Percentiles rank a stretch among this genome's conserved stretches.
These are phyloP conservation scores for Channa argus DNA, from an alignment of 2,113 vertebrate species.

Conservation along the genomic window DNA sequence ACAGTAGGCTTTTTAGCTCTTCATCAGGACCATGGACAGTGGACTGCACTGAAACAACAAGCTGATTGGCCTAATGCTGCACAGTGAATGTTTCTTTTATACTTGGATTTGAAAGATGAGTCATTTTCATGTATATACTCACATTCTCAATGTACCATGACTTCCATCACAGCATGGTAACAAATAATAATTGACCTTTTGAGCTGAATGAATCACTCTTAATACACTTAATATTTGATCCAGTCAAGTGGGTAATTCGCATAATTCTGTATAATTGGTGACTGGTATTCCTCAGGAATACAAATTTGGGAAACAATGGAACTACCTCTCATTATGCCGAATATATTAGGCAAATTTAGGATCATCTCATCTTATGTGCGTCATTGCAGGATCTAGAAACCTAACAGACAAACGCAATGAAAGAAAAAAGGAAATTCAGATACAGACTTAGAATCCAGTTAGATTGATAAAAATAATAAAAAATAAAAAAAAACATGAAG, in stretches of 20 bases:
- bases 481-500: too few species aligned
- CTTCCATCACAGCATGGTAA: constrained; percentile 33
- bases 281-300: constrained; percentile 49
- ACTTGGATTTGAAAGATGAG: background rate
- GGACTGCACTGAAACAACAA: constrained; percentile 13
- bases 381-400: background rate
- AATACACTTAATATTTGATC: constrained; percentile 54
- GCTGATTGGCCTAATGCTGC: background rate
- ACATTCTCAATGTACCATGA: constrained; percentile 5
- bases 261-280: constrained; percentile 59
- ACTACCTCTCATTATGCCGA: constrained; percentile 28
- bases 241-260: constrained; percentile 67
- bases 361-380: constrained; percentile 7
- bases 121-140: background rate
- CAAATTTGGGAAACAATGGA: constrained; percentile 50
- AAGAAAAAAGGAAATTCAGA: background rate
- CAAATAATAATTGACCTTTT: constrained; percentile 36
- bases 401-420: background rate
- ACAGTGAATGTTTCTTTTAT: background rate
- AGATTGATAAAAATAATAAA: too few species aligned
- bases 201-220: constrained; percentile 56
- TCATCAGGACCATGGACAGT: constrained; percentile 73
- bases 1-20: background rate
- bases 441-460: too few species aligned
- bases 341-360: constrained; percentile 50